Evolutionary conservation across 2,888 invertebrate genomes (phyloP), one percentile per base, ranked within the genome.

Genomic region (Acrocera orbiculus): DNA sequence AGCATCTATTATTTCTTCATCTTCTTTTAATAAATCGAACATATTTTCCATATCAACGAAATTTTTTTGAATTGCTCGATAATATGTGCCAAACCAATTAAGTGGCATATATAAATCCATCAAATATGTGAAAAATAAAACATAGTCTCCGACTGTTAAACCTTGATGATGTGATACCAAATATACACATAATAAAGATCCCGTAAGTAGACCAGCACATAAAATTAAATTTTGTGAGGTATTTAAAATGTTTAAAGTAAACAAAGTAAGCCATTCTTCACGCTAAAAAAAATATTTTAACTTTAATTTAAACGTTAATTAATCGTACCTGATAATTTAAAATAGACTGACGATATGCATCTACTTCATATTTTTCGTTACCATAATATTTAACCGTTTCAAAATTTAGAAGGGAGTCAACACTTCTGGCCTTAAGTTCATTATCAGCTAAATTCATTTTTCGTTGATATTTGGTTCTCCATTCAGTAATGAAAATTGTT

Each of bases 31-130:
- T 40, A 98, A 61, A 46, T 95, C 93, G 55, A 96, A 90, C 96
- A 98, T 95, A 58, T 96, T 96, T 61, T 98, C 96, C 96, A 96
- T 96, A 53, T 98, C 96, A 13, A 96, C 77, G 52, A 98, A 96
- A 52, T 92, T 87, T 64, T 86, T 89, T 55, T 96, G 96, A 38
- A 96, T 93, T 35, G 87, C 83, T 52, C 95, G 80, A 54, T 98
- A 98, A 52, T 92, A 95, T 3, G 93, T 95, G 17, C 96, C 96
- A 54, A 98, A 90, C 80, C 86, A 96, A 64, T 96, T 96, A 32
- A 98, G 64, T 0, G 96, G 96, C 38, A 85, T 82, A 53, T 95
- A 96, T 16, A 98, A 64, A 52, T 90, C 96, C 42, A 90, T 74
- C 14, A 96, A 77, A 51, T 96, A 98, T 3, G 89, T 81, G 1